Conservation (phyloP, 2,113 vertebrate species). For the Andinoacara biseriatus region DNA sequence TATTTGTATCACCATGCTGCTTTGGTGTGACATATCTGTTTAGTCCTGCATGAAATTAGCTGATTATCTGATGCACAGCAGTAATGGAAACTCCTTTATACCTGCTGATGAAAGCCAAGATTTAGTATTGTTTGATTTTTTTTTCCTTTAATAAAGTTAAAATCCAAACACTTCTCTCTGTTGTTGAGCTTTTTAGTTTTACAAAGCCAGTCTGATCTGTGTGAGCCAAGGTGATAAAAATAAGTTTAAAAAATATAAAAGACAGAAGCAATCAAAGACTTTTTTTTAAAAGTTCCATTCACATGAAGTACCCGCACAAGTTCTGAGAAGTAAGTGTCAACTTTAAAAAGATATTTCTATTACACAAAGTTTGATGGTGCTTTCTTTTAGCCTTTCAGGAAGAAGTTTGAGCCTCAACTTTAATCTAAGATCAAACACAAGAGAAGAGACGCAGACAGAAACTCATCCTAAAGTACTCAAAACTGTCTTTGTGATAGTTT, state of each 20-base stretch:
- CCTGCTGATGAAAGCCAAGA: constrained; percentile 13
- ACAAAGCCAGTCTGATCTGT: neutral
- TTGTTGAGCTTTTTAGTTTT: neutral
- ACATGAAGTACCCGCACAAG: neutral
- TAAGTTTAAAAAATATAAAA: constrained; percentile 3
- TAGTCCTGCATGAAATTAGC: constrained; percentile 55
- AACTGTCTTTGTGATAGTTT: neutral
- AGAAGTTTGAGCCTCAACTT: neutral
- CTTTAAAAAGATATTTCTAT: neutral
- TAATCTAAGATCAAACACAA: neutral
- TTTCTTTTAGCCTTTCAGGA: neutral
- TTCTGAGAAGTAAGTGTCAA: constrained; percentile 3
- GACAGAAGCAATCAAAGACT: neutral
- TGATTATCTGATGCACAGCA: constrained; percentile 18
- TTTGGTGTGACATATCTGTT: constrained; percentile 27
- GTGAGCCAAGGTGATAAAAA: neutral
- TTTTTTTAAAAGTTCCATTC: rapidly evolving
- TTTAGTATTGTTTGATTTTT: constrained; percentile 20
- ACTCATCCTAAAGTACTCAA: neutral
- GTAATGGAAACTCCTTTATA: constrained; percentile 16
- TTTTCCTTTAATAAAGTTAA: constrained; percentile 2
- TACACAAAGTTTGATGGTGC: neutral
- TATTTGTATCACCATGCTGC: constrained; percentile 13
- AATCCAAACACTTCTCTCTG: neutral
- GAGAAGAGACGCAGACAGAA: neutral